Evolutionary conservation across 2,113 vertebrate species (phyloP).

Genomic region (Silurus asotus): DNA sequence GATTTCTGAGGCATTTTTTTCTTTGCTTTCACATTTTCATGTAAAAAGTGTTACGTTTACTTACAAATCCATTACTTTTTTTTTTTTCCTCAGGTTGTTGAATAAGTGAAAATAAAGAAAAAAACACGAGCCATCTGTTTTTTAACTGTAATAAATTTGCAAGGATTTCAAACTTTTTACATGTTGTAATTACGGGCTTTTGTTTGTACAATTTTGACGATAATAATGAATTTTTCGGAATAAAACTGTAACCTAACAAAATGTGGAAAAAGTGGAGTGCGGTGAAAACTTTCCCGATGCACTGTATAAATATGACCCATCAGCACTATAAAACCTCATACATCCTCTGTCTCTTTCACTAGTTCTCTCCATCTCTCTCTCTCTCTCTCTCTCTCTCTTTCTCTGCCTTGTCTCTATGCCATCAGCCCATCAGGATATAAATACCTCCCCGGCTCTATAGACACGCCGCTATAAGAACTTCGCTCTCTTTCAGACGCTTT

Average conservation of each 20-base stretch:
- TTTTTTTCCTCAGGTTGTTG: background rate
- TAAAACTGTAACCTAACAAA: too few relatives aligned
- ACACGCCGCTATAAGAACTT: background rate
- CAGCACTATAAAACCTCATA: background rate
- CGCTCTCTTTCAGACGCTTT: background rate
- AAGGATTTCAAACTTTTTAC: too few relatives aligned
- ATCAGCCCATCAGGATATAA: constrained; percentile 24
- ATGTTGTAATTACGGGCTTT: too few relatives aligned
- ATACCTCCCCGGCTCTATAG: background rate
- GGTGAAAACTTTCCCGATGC: background rate
- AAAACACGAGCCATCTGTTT: too few relatives aligned
- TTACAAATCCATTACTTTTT: background rate
- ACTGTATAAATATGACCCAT: background rate
- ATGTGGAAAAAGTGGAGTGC: too few relatives aligned
- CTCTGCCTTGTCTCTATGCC: constrained; percentile 2
- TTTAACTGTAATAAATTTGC: too few relatives aligned
- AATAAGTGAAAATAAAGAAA: background rate
- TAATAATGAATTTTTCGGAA: too few relatives aligned
- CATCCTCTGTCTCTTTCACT: background rate
- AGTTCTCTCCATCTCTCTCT: background rate
- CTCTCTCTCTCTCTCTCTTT: constrained; percentile 9
- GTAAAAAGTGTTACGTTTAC: too few relatives aligned
- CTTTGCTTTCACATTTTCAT: background rate
- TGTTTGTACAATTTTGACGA: too few relatives aligned
- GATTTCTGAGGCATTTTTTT: background rate